Percentiles rank a stretch among this genome's conserved stretches.
Evolutionary conservation across 2,797 vertebrate species (phyloP).

Genomic region (Botia kubotai): DNA sequence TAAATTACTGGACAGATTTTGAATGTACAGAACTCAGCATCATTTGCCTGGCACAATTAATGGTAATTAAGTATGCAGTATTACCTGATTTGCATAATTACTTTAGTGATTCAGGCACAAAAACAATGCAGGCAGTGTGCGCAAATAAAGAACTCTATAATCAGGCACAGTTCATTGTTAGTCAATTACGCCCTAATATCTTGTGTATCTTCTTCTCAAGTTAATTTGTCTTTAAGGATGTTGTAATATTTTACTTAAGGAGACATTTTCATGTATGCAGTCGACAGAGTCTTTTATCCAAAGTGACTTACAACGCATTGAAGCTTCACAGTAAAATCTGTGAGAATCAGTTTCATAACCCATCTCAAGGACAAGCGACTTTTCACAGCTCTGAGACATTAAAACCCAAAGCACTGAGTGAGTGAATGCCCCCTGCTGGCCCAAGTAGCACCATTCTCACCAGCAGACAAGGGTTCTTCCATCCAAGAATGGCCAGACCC

Average conservation of each 20-base stretch:
- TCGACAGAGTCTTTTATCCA: neutral
- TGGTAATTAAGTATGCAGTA: neutral
- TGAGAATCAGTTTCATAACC: neutral
- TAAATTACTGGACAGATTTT: neutral
- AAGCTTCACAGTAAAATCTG: neutral
- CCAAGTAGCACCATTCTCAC: constrained; percentile 5
- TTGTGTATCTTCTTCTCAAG: neutral
- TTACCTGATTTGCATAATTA: neutral
- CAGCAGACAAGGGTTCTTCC: constrained; percentile 10
- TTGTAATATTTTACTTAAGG: neutral
- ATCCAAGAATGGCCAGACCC: constrained; percentile 12
- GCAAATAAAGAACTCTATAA: neutral
- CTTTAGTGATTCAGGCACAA: constrained; percentile 5
- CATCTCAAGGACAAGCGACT: neutral
- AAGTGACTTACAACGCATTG: neutral
- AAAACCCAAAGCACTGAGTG: neutral
- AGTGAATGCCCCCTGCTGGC: neutral
- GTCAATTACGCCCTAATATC: neutral
- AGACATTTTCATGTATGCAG: neutral
- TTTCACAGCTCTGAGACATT: constrained; percentile 14
- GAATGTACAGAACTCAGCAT: neutral
- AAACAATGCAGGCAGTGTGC: neutral
- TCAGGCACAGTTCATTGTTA: neutral
- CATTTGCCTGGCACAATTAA: neutral
- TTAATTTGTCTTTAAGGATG: neutral